phyloP scores from a whole-genome alignment of 2,888 invertebrate species.

The Odontothrips loti region DNA sequence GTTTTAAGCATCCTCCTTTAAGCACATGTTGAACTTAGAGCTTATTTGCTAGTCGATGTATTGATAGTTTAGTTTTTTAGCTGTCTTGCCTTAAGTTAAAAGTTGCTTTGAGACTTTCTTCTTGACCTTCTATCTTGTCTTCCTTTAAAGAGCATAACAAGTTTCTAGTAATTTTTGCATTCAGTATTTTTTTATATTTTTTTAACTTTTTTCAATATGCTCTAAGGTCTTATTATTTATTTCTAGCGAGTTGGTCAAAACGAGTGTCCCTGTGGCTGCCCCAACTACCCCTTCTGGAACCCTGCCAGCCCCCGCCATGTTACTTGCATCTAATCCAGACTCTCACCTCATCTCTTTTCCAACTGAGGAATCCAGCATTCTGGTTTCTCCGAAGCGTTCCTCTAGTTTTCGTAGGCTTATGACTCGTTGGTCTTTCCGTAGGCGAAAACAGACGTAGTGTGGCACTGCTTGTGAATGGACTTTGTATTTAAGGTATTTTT shows the following conservation, averaged over 20 bases:
- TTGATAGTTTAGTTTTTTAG: too few species aligned
- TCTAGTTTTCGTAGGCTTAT: conserved; percentile 20
- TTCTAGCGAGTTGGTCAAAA: conserved; percentile 1
- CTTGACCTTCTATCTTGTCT: too few species aligned
- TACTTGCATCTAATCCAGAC: neutral
- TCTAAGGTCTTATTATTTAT: conserved; percentile 7
- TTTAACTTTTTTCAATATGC: neutral
- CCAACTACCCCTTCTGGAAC: neutral
- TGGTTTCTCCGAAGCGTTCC: neutral
- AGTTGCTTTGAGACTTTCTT: too few species aligned
- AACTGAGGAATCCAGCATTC: neutral
- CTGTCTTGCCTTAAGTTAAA: too few species aligned
- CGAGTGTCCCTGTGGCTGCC: conserved; percentile 3
- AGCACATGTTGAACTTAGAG: too few species aligned
- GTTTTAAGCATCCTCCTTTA: too few species aligned
- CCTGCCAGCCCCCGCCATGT: neutral
- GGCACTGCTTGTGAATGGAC: neutral
- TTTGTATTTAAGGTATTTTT: neutral
- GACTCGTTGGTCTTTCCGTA: conserved; percentile 1
- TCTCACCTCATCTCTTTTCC: conserved; percentile 19
- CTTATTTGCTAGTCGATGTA: too few species aligned
- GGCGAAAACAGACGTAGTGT: neutral
- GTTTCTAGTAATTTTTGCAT: neutral
- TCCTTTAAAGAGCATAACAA: too few species aligned
- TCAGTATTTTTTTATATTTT: neutral